A percentile compares a stretch with the other conserved stretches of the same genome.
Conservation (phyloP, 1,140 invertebrate species). For the Bombus picipes region DNA sequence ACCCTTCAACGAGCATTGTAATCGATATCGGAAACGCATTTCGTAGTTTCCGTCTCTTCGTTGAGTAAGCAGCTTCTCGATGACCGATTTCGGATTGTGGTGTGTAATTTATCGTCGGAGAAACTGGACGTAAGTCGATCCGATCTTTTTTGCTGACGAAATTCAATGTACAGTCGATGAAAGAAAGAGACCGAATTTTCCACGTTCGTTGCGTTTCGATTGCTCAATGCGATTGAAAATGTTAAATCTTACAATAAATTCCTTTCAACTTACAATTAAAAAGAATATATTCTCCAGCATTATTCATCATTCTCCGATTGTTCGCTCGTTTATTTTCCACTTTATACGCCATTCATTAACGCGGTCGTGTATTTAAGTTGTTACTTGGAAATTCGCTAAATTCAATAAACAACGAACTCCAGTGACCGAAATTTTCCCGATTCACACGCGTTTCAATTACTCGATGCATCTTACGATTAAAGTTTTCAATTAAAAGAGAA, state of each 20-base stretch:
- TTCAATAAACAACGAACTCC: too few relatives aligned
- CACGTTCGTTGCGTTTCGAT: background rate
- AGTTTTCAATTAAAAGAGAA: too few relatives aligned
- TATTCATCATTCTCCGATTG: background rate
- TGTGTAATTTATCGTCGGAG: conserved; percentile 35
- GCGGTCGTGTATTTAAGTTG: too few relatives aligned
- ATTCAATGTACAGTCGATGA: background rate
- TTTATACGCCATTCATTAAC: too few relatives aligned
- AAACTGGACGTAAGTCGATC: conserved; percentile 39
- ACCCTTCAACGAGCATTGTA: background rate
- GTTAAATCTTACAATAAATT: too few relatives aligned
- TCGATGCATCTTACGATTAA: too few relatives aligned
- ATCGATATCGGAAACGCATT: conserved; percentile 1
- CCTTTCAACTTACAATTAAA: background rate
- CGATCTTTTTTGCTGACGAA: conserved; percentile 5
- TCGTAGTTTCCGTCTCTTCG: conserved; percentile 15
- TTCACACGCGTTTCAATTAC: too few relatives aligned
- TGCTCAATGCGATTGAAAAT: background rate
- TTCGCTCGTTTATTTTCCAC: too few relatives aligned
- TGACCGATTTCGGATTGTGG: conserved; percentile 31
- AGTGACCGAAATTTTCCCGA: too few relatives aligned
- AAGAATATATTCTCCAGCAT: background rate
- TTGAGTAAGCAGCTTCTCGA: background rate
- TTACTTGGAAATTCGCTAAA: too few relatives aligned
- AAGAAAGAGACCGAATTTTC: background rate